phyloP scores from a whole-genome alignment of 1,140 invertebrate species.

The Pachypeltis micranthus region DNA sequence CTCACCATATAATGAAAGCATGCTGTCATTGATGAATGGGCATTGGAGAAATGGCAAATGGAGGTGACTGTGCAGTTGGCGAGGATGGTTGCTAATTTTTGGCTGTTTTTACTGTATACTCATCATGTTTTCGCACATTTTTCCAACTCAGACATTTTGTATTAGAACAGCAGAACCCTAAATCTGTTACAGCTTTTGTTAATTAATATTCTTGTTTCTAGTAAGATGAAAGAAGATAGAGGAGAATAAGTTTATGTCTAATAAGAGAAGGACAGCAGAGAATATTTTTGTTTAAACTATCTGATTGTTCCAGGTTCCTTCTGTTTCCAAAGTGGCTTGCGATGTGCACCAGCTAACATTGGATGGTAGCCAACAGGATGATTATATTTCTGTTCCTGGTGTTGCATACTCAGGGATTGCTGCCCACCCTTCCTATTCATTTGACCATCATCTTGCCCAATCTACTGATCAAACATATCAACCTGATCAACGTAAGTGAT shows the following conservation, averaged over 20 bases:
- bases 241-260: neutral
- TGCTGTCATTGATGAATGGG: no score
- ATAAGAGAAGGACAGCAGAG: neutral
- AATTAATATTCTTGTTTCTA: neutral
- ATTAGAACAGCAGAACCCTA: no score
- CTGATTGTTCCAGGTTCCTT: constrained; percentile 38
- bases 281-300: neutral
- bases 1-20: no score
- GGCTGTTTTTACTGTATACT: no score
- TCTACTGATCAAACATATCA: constrained; percentile 20
- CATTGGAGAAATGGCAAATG: no score
- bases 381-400: constrained; percentile 22
- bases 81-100: no score
- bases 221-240: no score
- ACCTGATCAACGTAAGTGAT: constrained; percentile 17
- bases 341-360: constrained; percentile 54
- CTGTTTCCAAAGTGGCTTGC: constrained; percentile 51
- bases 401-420: constrained; percentile 25
- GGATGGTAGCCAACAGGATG: constrained; percentile 39
- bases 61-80: no score
- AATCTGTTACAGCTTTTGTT: no score
- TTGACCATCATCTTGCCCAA: constrained; percentile 22
- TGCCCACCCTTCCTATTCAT: constrained; percentile 30
- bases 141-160: no score
- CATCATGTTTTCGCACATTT: no score